A percentile compares a stretch with the other conserved stretches of the same genome.
Conservation (phyloP, 2,888 invertebrate species). For the Encarsia formosa region DNA sequence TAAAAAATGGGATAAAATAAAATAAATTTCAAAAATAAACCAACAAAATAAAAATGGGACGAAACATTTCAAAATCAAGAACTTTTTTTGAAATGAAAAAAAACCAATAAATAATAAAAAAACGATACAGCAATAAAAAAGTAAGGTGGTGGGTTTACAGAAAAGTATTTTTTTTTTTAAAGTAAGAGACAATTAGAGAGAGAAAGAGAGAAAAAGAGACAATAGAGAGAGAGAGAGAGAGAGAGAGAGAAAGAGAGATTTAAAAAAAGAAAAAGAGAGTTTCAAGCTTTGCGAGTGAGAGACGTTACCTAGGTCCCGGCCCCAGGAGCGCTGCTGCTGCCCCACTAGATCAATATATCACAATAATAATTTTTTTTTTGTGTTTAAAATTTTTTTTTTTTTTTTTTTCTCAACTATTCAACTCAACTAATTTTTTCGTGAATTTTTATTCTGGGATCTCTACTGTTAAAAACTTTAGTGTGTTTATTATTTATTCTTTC, state of each 20-base stretch:
- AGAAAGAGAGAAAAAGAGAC: constrained; percentile 23
- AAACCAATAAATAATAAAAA: not conserved
- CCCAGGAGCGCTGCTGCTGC: constrained; percentile 61
- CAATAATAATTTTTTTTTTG: constrained; percentile 38
- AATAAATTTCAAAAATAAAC: not conserved
- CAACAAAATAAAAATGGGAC: not conserved
- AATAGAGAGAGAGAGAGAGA: constrained; percentile 17
- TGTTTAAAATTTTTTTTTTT: constrained; percentile 15
- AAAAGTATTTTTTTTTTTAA: not conserved
- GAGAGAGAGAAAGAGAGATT: constrained; percentile 18
- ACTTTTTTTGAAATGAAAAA: not conserved
- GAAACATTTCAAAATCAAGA: not conserved
- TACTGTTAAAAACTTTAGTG: too few relatives aligned
- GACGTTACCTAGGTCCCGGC: constrained; percentile 60
- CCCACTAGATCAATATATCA: constrained; percentile 57
- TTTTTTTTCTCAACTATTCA: constrained; percentile 7
- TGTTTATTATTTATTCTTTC: too few relatives aligned
- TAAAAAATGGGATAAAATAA: not conserved
- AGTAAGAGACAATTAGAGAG: not conserved
- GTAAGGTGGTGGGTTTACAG: not conserved
- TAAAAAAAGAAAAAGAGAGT: constrained; percentile 27
- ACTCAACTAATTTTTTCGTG: too few relatives aligned
- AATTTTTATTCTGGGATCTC: too few relatives aligned
- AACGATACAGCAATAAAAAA: too few relatives aligned
- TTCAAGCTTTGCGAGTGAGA: constrained; percentile 49